phyloP scores from a whole-genome alignment of 2,113 vertebrate genomes.

The Rostratula benghalensis region DNA sequence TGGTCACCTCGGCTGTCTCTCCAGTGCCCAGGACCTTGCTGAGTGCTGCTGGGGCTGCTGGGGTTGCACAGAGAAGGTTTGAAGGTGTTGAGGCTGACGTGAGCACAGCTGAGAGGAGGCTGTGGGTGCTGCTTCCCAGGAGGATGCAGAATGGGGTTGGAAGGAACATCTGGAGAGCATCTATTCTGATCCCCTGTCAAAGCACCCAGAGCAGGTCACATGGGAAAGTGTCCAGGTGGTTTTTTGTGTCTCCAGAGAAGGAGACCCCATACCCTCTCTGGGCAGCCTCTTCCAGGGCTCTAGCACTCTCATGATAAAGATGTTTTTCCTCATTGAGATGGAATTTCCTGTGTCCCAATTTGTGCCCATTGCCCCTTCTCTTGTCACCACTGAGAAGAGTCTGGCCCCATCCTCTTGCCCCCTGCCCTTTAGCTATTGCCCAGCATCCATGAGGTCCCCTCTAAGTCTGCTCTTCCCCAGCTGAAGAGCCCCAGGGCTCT shows the following conservation, averaged over 20 bases:
- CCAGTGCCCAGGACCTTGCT: too few species aligned
- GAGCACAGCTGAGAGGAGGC: neutral
- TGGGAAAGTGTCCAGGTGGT: neutral
- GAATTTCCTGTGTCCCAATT: neutral
- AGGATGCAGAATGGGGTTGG: neutral
- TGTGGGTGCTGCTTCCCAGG: neutral
- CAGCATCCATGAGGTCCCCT: neutral
- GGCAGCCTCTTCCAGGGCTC: neutral
- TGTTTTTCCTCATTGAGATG: neutral
- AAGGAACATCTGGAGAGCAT: neutral
- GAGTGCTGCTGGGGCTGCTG: neutral
- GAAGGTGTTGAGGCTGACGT: fast-evolving
- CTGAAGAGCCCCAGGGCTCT: neutral
- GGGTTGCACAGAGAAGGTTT: neutral
- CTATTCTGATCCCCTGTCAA: neutral
- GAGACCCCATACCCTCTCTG: neutral
- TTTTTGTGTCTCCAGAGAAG: neutral
- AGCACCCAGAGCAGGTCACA: neutral
- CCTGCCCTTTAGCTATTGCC: neutral
- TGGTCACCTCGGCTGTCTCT: fast-evolving
- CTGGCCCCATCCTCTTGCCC: neutral
- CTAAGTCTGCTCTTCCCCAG: neutral
- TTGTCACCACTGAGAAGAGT: neutral
- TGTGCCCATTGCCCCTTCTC: neutral
- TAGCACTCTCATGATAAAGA: neutral